Evolutionary conservation across 2,113 vertebrate genomes (phyloP), one percentile per base, ranked within the genome.

Genomic region (Megatriorchis doriae): DNA sequence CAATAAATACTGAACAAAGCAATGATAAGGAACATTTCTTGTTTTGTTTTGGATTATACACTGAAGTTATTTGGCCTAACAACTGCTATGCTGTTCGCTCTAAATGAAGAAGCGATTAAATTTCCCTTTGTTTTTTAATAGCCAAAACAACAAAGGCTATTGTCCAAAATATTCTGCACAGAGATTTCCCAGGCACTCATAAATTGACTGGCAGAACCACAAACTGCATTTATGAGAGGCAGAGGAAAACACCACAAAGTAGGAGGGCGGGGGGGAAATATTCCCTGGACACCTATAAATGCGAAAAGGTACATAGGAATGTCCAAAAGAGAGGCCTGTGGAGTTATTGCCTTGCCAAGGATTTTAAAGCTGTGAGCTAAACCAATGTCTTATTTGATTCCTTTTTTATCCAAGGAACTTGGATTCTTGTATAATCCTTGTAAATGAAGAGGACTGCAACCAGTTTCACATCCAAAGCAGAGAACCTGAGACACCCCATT

Each of bases 261-360:
- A 66, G 29, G 34, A 52, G 11, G 3, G 5, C 16, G 5, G 2
- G 5, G 20, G 5, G 2, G 7, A 13, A 47, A 19, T 21, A 40
- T 72, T 42, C 8, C 4, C 14, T 26, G 13, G n/a, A 43, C 16
- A n/a, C 34, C n/a, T 13, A 42, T 62, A 56, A 70, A 13, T 53
- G 36, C 55, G 26, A 84, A 80, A 72, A 26, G 6, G 16, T 43
- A 79, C 10, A 55, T 5, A 32, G 9, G 31, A 40, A 56, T 53
- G 55, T 34, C 16, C 48, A 80, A 36, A 50, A 32, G 47, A n/a
- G 47, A 68, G 6, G 9, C 31, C 50, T 80, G 11, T 21, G 40
- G 74, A 48, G 11, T 20, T 59, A 36, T 34, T 61, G 42, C 31
- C 23, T 67, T 61, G 42, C n/a, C 17, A 73, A 70, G 22, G n/a